Evolutionary conservation across 2,113 vertebrate genomes (phyloP).

Genomic region (Coptodon rendalli): DNA sequence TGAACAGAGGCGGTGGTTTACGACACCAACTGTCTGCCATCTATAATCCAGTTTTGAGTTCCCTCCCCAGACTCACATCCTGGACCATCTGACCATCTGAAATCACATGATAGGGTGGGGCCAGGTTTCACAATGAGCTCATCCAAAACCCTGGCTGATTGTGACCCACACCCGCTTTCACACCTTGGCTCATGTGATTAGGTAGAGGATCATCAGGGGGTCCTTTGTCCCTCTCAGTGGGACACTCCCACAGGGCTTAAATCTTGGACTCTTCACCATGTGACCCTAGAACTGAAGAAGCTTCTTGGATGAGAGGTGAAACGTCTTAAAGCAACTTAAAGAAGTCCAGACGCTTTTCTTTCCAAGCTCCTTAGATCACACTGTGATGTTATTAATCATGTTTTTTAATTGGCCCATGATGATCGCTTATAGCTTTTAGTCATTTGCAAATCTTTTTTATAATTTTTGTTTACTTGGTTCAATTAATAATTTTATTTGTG

Average conservation of each 20-base stretch:
- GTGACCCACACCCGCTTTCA: accelerated
- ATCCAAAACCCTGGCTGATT: accelerated
- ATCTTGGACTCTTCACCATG: accelerated
- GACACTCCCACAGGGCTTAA: accelerated
- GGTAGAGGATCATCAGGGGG: too few relatives aligned
- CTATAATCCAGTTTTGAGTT: accelerated
- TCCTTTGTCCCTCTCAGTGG: accelerated
- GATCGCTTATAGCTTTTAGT: accelerated
- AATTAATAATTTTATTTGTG: not conserved
- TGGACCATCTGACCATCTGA: not conserved
- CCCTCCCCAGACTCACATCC: accelerated
- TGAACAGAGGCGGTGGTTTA: not conserved
- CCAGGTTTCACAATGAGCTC: not conserved
- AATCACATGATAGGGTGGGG: accelerated
- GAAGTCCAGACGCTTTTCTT: not conserved
- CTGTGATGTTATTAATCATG: accelerated
- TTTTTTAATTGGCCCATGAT: not conserved
- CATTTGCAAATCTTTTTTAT: not conserved
- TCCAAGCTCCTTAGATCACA: not conserved
- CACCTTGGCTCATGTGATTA: too few relatives aligned
- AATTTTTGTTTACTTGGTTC: accelerated
- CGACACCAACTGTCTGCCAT: accelerated
- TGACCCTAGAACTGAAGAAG: not conserved
- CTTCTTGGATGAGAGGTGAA: not conserved
- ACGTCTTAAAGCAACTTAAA: accelerated